Conservation (phyloP, 2,888 invertebrate species). For the Morinoia aosen region DNA sequence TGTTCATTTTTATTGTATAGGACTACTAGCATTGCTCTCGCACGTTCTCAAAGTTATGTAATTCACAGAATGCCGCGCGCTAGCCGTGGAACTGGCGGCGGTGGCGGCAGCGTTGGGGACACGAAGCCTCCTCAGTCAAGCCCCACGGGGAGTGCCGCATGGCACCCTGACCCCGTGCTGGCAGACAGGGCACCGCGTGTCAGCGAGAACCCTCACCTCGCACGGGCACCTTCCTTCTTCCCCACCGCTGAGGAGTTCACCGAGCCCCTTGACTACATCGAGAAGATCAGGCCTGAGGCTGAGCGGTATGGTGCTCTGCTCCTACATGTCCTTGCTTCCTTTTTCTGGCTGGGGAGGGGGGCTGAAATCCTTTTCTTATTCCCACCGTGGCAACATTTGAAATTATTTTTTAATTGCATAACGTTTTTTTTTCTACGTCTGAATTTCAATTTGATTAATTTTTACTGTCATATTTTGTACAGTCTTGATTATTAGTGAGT, state of each 20-base stretch:
- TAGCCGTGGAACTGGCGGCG: neutral
- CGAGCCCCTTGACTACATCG: slow-evolving; percentile 88
- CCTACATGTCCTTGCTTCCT: slow-evolving; percentile 83
- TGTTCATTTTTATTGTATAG: too few relatives aligned
- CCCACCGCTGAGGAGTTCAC: slow-evolving; percentile 87
- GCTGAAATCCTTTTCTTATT: slow-evolving; percentile 74
- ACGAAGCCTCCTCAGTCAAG: neutral
- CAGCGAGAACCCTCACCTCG: slow-evolving; percentile 54
- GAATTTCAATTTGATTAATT: neutral
- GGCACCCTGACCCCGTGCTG: slow-evolving; percentile 54
- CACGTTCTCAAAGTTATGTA: neutral
- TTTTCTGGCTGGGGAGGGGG: slow-evolving; percentile 87
- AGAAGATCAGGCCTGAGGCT: slow-evolving; percentile 82
- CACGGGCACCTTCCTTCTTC: slow-evolving; percentile 81
- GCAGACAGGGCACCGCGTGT: slow-evolving; percentile 48
- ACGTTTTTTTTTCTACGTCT: neutral
- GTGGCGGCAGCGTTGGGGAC: neutral
- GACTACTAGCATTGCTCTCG: too few relatives aligned
- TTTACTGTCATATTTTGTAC: neutral
- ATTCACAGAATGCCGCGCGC: neutral
- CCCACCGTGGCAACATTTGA: too few relatives aligned
- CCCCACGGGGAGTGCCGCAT: slow-evolving; percentile 14
- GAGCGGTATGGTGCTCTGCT: slow-evolving; percentile 88
- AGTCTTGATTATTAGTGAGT: too few relatives aligned
- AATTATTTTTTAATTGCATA: too few relatives aligned